Evolutionary conservation across 2,797 vertebrate species (phyloP).

Genomic region (Halcyon leucocephala): DNA sequence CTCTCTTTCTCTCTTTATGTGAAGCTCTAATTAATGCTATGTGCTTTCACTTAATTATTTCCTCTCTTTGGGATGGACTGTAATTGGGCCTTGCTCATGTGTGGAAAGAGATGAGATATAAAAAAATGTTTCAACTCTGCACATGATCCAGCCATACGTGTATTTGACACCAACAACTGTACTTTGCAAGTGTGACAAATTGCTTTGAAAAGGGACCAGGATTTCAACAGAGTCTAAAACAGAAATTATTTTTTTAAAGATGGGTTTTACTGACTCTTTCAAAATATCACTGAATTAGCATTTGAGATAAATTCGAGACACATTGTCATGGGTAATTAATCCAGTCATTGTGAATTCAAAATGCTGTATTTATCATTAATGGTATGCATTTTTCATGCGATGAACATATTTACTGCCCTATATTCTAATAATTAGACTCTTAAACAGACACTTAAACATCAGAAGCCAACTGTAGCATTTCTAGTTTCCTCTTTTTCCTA

Average conservation of each 20-base stretch:
- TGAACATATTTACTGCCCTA: not conserved
- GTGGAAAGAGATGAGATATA: not conserved
- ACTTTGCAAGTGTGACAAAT: not conserved
- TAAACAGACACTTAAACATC: not conserved
- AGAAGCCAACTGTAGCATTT: not conserved
- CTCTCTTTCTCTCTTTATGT: not conserved
- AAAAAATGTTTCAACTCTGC: not conserved
- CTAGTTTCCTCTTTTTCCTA: not conserved
- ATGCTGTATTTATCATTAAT: conserved; percentile 5
- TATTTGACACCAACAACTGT: not conserved
- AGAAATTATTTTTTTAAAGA: not conserved
- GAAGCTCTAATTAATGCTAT: not conserved
- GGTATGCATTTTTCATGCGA: not conserved
- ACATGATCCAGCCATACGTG: not conserved
- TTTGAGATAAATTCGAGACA: not conserved
- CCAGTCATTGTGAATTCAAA: conserved; percentile 4
- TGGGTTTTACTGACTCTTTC: not conserved
- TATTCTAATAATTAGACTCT: not conserved
- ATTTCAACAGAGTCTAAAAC: not conserved
- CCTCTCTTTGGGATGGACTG: not conserved
- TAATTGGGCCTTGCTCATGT: not conserved
- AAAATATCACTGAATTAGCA: not conserved
- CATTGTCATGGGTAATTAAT: conserved; percentile 5
- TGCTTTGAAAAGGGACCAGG: not conserved
- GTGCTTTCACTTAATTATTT: not conserved